phyloP scores from a whole-genome alignment of 2,797 vertebrate species.

The Masticophis lateralis region DNA sequence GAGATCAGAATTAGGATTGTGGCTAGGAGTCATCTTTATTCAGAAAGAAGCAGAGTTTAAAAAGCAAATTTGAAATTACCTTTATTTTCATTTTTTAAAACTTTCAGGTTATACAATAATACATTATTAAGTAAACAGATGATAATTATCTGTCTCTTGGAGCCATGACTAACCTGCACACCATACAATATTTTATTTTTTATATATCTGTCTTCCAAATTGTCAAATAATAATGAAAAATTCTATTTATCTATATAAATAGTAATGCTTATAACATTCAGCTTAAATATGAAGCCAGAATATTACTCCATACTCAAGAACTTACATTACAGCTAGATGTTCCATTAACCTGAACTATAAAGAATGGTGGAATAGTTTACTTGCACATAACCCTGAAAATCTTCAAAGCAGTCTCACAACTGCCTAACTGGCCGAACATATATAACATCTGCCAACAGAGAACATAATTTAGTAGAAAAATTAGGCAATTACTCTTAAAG shows the following conservation, averaged over 20 bases:
- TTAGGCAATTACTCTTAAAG: constrained; percentile 11
- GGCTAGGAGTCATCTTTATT: not conserved
- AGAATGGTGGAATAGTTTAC: not conserved
- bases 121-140: not conserved
- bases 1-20: not conserved
- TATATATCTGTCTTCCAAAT: not conserved
- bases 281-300: not conserved
- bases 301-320: not conserved
- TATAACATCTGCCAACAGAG: not conserved
- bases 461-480: not conserved
- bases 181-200: not conserved
- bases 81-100: constrained; percentile 16
- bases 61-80: not conserved
- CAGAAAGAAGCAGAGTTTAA: not conserved
- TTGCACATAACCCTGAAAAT: not conserved
- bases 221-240: constrained; percentile 8
- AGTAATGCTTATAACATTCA: not conserved
- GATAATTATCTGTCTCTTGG: not conserved
- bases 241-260: not conserved
- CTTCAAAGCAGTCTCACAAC: not conserved
- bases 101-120: not conserved
- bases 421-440: not conserved
- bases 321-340: constrained; percentile 6
- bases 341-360: not conserved
- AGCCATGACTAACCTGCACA: not conserved